phyloP scores from a whole-genome alignment of 2,888 invertebrate genomes.

The Diplolepis rosae region DNA sequence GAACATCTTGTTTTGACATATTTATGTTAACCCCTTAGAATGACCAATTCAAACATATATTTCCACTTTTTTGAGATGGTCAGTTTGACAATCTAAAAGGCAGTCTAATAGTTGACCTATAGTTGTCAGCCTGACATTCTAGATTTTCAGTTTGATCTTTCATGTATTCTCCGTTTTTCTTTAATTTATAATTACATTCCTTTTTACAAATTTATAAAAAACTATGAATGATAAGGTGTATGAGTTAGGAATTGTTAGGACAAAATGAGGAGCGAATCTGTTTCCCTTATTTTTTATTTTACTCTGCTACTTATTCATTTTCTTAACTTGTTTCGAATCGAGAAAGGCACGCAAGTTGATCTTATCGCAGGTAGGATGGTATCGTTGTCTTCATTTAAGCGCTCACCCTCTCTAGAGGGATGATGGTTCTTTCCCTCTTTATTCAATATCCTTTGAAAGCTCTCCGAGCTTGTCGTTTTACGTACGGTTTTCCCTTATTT shows the following conservation, averaged over 20 bases:
- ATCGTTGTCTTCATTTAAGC: neutral
- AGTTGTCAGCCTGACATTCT: too few species aligned
- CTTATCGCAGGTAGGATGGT: neutral
- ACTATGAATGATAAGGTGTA: neutral
- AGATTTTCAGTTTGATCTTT: too few species aligned
- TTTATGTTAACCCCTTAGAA: too few species aligned
- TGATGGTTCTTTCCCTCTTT: neutral
- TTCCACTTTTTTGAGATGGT: too few species aligned
- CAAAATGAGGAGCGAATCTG: neutral
- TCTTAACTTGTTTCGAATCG: neutral
- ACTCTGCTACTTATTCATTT: neutral
- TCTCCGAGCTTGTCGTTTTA: slow-evolving; percentile 12
- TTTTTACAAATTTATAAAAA: too few species aligned
- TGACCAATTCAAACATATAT: too few species aligned
- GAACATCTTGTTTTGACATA: too few species aligned
- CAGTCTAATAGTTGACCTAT: too few species aligned
- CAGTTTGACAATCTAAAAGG: too few species aligned
- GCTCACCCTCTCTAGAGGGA: neutral
- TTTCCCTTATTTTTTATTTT: neutral
- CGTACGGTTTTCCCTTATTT: slow-evolving; percentile 26
- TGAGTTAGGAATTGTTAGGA: neutral
- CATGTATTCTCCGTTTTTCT: too few species aligned
- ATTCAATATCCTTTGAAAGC: slow-evolving; percentile 20
- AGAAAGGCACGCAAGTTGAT: neutral
- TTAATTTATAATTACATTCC: too few species aligned